Evolutionary conservation across 2,888 invertebrate species (phyloP).

Genomic region (Lycocerus yunnanus): DNA sequence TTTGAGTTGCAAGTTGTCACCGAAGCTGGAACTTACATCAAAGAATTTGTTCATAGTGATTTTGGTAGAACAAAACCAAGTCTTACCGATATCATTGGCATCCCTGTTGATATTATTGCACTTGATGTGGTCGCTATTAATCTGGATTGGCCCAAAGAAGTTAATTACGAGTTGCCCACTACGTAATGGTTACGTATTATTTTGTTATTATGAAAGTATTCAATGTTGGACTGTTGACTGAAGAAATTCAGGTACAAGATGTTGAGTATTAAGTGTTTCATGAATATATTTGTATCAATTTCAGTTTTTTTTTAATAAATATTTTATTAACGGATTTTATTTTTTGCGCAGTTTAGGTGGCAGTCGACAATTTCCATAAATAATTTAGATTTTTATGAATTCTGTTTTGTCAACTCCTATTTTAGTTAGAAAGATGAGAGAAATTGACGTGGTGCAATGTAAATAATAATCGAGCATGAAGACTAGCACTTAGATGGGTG

Average conservation of each 20-base stretch:
- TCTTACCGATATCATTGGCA: conserved; percentile 69
- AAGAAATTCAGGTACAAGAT: neutral
- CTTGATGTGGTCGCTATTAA: conserved; percentile 84
- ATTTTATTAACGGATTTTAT: too few species aligned
- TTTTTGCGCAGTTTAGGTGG: too few species aligned
- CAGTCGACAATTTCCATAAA: too few species aligned
- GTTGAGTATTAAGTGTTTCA: neutral
- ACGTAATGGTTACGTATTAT: neutral
- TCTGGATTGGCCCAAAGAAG: conserved; percentile 70
- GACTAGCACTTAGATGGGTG: too few species aligned
- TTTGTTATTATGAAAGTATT: neutral
- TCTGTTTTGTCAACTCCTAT: too few species aligned
- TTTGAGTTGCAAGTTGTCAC: conserved; percentile 74
- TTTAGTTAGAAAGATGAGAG: too few species aligned
- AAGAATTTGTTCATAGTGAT: conserved; percentile 97
- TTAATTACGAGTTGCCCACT: conserved; percentile 30
- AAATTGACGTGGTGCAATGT: too few species aligned
- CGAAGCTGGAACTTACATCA: conserved; percentile 94
- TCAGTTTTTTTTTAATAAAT: neutral
- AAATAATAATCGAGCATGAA: too few species aligned
- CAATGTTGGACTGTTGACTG: neutral
- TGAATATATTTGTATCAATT: neutral
- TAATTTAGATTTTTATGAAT: too few species aligned
- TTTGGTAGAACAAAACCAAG: conserved; percentile 86
- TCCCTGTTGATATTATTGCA: conserved; percentile 84